A percentile compares a stretch with the other conserved stretches of the same genome.
Conservation (phyloP, 1,140 invertebrate species). For the Trinorchestia longiramus region DNA sequence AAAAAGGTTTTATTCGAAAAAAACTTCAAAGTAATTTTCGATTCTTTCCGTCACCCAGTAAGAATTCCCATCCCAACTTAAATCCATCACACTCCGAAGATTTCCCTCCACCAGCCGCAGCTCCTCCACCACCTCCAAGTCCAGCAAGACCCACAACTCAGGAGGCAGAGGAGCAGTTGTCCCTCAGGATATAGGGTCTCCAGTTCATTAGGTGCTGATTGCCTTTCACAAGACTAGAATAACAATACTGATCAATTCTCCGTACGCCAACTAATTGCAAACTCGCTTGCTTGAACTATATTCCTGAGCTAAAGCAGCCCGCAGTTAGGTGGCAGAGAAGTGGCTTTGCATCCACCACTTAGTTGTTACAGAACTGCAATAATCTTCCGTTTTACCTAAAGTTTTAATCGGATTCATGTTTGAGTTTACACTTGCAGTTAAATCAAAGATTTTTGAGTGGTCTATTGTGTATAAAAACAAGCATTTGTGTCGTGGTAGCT, state of each 20-base stretch:
- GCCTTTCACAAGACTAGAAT: neutral
- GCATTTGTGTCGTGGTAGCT: no score
- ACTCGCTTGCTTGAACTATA: neutral
- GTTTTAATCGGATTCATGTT: no score
- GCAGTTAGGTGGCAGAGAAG: no score
- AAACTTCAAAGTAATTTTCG: neutral
- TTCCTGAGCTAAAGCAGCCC: neutral
- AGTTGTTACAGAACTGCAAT: no score
- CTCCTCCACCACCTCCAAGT: neutral
- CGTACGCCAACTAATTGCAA: neutral
- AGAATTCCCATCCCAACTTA: neutral
- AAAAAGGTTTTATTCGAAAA: neutral
- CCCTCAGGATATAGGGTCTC: neutral
- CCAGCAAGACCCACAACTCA: neutral
- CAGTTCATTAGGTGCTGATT: slow-evolving; percentile 7
- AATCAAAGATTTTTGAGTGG: no score
- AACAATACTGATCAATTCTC: neutral
- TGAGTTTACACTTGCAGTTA: no score
- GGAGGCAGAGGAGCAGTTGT: neutral
- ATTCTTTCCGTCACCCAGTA: neutral
- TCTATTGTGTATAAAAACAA: no score
- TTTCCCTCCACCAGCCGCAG: neutral
- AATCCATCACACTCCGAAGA: neutral
- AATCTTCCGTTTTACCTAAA: no score
- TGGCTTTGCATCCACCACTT: no score